These are phyloP conservation scores for Copidosoma floridanum DNA, from an alignment of 1,140 invertebrate species.

Conservation along the genomic window DNA sequence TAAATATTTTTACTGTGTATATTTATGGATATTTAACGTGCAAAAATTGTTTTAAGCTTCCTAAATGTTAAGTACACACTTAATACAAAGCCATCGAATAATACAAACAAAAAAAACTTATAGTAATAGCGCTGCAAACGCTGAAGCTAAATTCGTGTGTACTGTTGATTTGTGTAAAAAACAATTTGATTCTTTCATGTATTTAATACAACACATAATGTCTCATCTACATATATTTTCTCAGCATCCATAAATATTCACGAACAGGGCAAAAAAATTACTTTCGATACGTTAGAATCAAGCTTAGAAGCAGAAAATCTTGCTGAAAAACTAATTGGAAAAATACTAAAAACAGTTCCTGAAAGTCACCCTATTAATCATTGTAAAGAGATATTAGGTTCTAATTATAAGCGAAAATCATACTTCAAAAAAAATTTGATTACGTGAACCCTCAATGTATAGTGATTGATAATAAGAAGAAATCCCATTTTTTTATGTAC, in stretches of 20 bases:
- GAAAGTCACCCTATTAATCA: too few relatives aligned
- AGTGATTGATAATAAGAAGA: too few relatives aligned
- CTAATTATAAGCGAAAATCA: too few relatives aligned
- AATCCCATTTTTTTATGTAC: neutral
- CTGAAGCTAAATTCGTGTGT: conserved; percentile 13
- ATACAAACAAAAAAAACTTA: neutral
- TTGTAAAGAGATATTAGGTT: too few relatives aligned
- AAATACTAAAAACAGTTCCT: too few relatives aligned
- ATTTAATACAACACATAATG: conserved; percentile 20
- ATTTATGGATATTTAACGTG: conserved; percentile 5
- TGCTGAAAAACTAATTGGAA: too few relatives aligned
- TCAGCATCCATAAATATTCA: too few relatives aligned
- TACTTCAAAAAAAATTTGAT: too few relatives aligned
- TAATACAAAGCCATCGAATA: neutral
- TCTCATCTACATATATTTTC: conserved; percentile 14
- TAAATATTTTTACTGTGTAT: conserved; percentile 3
- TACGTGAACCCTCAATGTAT: too few relatives aligned
- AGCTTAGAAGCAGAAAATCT: too few relatives aligned
- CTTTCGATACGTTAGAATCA: too few relatives aligned
- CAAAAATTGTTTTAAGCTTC: neutral
- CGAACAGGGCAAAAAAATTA: too few relatives aligned
- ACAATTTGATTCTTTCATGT: conserved; percentile 6
- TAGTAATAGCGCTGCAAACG: neutral
- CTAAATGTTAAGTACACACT: neutral
- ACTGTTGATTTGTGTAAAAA: conserved; percentile 10